These are phyloP conservation scores for Hirudinaria manillensis DNA, from an alignment of 2,888 invertebrate species.

Conservation along the genomic window DNA sequence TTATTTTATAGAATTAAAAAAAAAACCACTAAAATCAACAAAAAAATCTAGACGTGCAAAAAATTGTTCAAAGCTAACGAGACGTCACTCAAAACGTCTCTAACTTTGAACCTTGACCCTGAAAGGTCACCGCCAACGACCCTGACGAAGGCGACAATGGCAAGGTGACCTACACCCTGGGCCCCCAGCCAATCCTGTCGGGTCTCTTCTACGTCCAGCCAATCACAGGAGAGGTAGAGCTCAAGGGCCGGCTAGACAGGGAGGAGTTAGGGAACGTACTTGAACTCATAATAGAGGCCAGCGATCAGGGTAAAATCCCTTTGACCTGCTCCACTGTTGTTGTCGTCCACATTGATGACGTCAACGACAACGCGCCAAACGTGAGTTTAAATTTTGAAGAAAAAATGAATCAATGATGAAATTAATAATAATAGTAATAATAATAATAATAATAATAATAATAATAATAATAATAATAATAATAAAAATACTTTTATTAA, in stretches of 20 bases:
- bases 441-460: too few relatives aligned
- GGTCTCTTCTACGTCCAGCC: constrained; percentile 7
- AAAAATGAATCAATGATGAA: too few relatives aligned
- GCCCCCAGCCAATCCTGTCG: not conserved
- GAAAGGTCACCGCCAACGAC: constrained; percentile 15
- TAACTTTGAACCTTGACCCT: too few relatives aligned
- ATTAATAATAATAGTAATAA: too few relatives aligned
- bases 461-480: too few relatives aligned
- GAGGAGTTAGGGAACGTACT: not conserved
- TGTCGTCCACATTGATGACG: constrained; percentile 36
- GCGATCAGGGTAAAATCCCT: not conserved
- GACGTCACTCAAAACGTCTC: too few relatives aligned
- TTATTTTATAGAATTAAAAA: too few relatives aligned
- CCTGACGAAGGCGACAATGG: constrained; percentile 14
- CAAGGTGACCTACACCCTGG: not conserved
- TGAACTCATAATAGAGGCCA: constrained; percentile 16
- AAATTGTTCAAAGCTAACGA: too few relatives aligned
- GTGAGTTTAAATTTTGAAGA: constrained; percentile 33
- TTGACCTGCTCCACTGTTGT: constrained; percentile 21
- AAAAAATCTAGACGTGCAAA: too few relatives aligned
- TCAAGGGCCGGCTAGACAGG: not conserved
- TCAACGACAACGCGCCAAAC: constrained; percentile 39
- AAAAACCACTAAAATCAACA: too few relatives aligned
- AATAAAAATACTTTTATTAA: too few relatives aligned
- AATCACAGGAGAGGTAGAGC: not conserved